phyloP scores from a whole-genome alignment of 2,888 invertebrate genomes.

The Eupithecia abbreviata region DNA sequence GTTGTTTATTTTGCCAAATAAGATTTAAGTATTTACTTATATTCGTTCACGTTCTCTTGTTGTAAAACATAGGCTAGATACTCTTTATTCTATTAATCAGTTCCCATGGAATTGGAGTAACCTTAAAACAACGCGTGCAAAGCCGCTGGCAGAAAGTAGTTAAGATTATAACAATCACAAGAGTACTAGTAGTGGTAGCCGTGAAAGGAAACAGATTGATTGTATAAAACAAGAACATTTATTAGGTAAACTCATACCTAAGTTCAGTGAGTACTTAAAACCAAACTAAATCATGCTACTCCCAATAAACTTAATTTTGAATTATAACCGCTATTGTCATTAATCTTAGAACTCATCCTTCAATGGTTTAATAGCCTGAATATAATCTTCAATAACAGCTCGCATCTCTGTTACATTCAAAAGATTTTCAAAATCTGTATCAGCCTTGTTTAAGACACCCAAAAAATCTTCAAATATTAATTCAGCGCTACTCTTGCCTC shows the following conservation, averaged over 20 bases:
- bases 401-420: constrained; percentile 54
- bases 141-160: no score
- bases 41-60: no score
- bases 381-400: constrained; percentile 56
- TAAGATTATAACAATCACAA: no score
- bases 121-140: no score
- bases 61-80: no score
- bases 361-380: background rate
- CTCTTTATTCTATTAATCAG: no score
- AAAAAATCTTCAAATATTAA: constrained; percentile 55
- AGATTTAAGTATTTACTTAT: no score
- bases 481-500: constrained; percentile 53
- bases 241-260: background rate
- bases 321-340: background rate
- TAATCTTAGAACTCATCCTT: constrained; percentile 59
- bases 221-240: background rate
- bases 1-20: background rate
- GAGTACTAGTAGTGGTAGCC: background rate
- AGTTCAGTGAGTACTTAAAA: background rate
- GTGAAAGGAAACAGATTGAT: background rate
- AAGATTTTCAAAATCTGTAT: constrained; percentile 46
- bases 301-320: background rate
- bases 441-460: constrained; percentile 51
- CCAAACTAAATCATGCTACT: background rate
- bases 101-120: no score